Evolutionary conservation across 64 coral and sea anemone genomes (phyloP), one percentile per base, ranked within the genome.

Genomic region (Montipora cactus): DNA sequence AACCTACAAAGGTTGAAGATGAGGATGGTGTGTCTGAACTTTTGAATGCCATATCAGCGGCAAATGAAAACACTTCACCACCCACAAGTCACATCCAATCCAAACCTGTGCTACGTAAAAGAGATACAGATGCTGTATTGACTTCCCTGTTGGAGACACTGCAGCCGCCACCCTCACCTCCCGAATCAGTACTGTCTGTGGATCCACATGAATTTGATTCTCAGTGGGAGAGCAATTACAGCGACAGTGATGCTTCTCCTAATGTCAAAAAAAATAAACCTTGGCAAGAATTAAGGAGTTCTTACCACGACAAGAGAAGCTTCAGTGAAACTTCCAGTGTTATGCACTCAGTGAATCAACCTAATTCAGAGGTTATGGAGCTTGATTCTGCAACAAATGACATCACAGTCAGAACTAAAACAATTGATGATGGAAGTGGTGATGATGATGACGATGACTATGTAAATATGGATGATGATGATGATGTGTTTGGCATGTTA

Each of bases 401-500:
- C 8, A 69, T 20, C 50, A 10, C 62, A 47, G 4, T 8, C 18
- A 61, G 67, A 13, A 69, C 15, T n/a, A 49, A 68, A 48, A 37
- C 37, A 37, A 44, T 46, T 47, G 44, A 67, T 47, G 14, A 19
- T 19, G 66, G 81, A 8, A 83, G 81, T 21, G 14, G 37, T 62
- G 57, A 69, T 70, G 81, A 49, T 49, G 72, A 57, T 7, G 11
- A 57, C 5, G 59, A 84, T 47, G 81, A 67, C 64, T 22, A 84
- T 48, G 19, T 84, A 3, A 14, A 84, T 15, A 71, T 72, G 0
- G 93, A 97, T 66, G 96, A 97, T 67, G 49, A 92, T 22, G 93
- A 92, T 22, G 93, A 97, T 79, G 96, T 97, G 44, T 97, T 97
- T 79, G 93, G 95, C 51, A 97, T 97, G 96, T 79, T 97, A 12